phyloP scores from a whole-genome alignment of 2,888 invertebrate genomes.

The Dasypogon diadema region DNA sequence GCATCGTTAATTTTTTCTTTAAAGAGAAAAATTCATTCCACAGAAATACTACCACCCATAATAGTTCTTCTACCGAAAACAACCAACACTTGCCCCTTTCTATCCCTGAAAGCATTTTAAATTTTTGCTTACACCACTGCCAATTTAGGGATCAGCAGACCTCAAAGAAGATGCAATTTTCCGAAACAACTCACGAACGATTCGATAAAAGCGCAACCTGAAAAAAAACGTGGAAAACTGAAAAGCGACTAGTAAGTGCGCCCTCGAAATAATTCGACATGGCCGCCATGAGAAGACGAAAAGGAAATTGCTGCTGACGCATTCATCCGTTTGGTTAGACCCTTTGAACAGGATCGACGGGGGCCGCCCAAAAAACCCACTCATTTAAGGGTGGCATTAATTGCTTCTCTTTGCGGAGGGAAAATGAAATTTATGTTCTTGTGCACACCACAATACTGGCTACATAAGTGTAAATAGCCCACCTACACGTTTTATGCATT shows the following conservation, averaged over 20 bases:
- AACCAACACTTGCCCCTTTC: background rate
- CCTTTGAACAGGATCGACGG: background rate
- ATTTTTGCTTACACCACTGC: background rate
- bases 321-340: conserved; percentile 3
- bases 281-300: conserved; percentile 4
- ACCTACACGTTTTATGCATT: conserved; percentile 54
- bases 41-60: no score
- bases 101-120: background rate
- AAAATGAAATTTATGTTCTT: conserved; percentile 52
- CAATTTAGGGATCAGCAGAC: background rate
- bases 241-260: background rate
- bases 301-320: conserved; percentile 21
- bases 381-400: conserved; percentile 52
- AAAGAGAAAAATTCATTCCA: no score
- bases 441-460: conserved; percentile 40
- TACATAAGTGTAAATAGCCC: conserved; percentile 51
- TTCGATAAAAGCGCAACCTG: background rate
- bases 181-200: background rate
- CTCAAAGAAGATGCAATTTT: conserved; percentile 16
- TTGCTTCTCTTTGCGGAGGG: conserved; percentile 51
- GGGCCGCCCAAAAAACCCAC: conserved; percentile 17
- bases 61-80: no score
- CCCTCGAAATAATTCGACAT: conserved; percentile 16
- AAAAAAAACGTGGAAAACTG: background rate
- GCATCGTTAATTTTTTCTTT: no score